phyloP scores from a whole-genome alignment of 64 coral and sea anemone genomes.

The Acropora yongei region DNA sequence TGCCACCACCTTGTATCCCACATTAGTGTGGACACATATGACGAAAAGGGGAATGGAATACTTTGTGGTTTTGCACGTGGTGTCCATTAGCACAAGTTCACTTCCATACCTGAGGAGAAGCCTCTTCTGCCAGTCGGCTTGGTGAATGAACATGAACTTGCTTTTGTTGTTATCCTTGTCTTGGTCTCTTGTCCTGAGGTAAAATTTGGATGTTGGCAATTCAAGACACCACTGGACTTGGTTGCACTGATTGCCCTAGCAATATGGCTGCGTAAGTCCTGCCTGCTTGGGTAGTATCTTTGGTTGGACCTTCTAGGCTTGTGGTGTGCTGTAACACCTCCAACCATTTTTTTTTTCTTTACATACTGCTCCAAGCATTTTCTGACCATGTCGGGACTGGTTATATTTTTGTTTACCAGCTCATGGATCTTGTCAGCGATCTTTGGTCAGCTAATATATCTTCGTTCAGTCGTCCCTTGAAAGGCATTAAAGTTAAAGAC shows the following conservation, averaged over 20 bases:
- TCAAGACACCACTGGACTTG: slow-evolving; percentile 26
- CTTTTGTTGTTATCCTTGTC: neutral
- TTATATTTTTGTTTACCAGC: slow-evolving; percentile 39
- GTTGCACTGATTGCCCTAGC: slow-evolving; percentile 44
- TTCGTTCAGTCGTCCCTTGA: too few relatives aligned
- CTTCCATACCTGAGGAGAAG: slow-evolving; percentile 10
- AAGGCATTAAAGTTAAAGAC: too few relatives aligned
- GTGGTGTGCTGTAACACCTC: slow-evolving; percentile 16
- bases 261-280: slow-evolving; percentile 53
- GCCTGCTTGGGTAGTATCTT: slow-evolving; percentile 37
- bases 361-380: slow-evolving; percentile 40
- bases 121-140: slow-evolving; percentile 12
- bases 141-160: slow-evolving; percentile 17
- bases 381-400: slow-evolving; percentile 11
- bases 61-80: neutral
- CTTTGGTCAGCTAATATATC: neutral
- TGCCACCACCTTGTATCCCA: slow-evolving; percentile 46
- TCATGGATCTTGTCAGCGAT: slow-evolving; percentile 47
- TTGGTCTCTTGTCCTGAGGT: slow-evolving; percentile 37
- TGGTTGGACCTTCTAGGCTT: slow-evolving; percentile 45
- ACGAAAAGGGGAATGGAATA: too few relatives aligned
- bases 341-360: slow-evolving; percentile 28
- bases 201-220: slow-evolving; percentile 26
- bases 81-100: slow-evolving; percentile 39
- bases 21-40: slow-evolving; percentile 14